Conservation (phyloP, 2,888 invertebrate genomes). For the Catotricha subobsoleta region DNA sequence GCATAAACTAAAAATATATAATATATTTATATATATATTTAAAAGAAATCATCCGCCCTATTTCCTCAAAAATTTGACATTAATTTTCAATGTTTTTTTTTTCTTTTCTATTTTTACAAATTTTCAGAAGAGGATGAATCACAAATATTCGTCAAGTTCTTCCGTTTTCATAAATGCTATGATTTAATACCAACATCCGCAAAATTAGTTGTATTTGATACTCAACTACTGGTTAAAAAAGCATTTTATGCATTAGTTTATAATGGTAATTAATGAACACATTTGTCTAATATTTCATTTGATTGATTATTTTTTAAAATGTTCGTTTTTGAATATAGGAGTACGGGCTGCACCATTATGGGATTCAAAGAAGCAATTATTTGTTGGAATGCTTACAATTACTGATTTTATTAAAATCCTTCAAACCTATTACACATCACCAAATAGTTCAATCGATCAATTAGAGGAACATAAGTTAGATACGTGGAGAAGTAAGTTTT, state of each 20-base stretch:
- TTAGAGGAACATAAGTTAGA: conserved; percentile 91
- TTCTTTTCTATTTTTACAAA: neutral
- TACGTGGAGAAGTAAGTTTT: conserved; percentile 74
- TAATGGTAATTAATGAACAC: conserved; percentile 50
- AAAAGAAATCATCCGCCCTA: neutral
- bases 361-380: conserved; percentile 82
- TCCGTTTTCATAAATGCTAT: conserved; percentile 99
- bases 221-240: conserved; percentile 91
- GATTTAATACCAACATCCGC: conserved; percentile 98
- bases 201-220: conserved; percentile 98
- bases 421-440: conserved; percentile 92
- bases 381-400: conserved; percentile 97
- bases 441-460: conserved; percentile 84
- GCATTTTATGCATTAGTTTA: conserved; percentile 99
- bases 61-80: neutral
- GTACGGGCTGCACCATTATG: conserved; percentile 95
- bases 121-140: conserved; percentile 85
- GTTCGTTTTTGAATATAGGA: conserved; percentile 34
- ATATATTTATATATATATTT: neutral
- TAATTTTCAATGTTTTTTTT: no score
- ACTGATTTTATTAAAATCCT: conserved; percentile 98
- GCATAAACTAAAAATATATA: no score
- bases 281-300: neutral
- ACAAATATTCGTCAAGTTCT: conserved; percentile 96
- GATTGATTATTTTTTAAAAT: neutral